A percentile compares a stretch with the other conserved stretches of the same genome.
These are phyloP conservation scores for Beaufortia kweichowensis DNA, from an alignment of 2,113 vertebrate species.

Conservation along the genomic window DNA sequence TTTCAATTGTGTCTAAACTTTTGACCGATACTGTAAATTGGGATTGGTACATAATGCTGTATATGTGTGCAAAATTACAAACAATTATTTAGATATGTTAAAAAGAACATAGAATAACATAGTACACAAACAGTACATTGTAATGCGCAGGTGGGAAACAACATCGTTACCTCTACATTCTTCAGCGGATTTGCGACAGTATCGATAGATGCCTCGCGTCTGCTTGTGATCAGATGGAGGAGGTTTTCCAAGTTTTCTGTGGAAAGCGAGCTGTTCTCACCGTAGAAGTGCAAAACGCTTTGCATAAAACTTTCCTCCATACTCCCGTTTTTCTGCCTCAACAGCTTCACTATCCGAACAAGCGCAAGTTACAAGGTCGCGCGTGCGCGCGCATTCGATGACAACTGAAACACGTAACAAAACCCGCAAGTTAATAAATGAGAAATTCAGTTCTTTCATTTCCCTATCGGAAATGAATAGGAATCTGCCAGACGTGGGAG, in stretches of 20 bases:
- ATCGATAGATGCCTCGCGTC: constrained; percentile 42
- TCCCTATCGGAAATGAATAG: background rate
- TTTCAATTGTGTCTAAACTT: too few relatives aligned
- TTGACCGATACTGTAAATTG: too few relatives aligned
- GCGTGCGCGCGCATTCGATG: background rate
- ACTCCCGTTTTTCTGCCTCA: background rate
- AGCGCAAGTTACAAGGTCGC: background rate
- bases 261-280: constrained; percentile 63
- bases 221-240: constrained; percentile 63
- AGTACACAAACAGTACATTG: too few relatives aligned
- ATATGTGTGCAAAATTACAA: too few relatives aligned
- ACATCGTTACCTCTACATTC: constrained; percentile 59
- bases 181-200: constrained; percentile 59
- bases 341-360: background rate
- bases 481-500: constrained; percentile 15
- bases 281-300: constrained; percentile 66
- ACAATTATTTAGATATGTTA: too few relatives aligned
- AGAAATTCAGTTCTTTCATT: background rate
- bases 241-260: constrained; percentile 62
- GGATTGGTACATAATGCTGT: too few relatives aligned
- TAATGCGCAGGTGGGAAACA: background rate
- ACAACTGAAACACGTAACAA: background rate
- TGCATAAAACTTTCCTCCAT: constrained; percentile 46
- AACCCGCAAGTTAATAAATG: constrained; percentile 12
- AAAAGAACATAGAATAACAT: too few relatives aligned